Evolutionary conservation across 2,113 vertebrate species (phyloP).

Genomic region (Rhabdornis inornatus): DNA sequence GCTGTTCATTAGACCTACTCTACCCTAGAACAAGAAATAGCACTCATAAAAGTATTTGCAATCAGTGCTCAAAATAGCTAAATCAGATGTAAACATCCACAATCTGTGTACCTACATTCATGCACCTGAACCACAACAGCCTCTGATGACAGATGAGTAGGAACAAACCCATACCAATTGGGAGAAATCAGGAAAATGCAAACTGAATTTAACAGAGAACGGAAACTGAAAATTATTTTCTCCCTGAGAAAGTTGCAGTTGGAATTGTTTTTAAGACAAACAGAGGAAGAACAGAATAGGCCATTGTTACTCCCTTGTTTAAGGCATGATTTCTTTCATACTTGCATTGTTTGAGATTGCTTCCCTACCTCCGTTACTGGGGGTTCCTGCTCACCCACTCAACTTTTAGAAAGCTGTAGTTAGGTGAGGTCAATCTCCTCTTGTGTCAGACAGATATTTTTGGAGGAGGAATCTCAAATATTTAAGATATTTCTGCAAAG

Average conservation of each 20-base stretch:
- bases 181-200: neutral
- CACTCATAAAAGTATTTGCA: neutral
- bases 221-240: neutral
- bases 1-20: neutral
- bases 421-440: neutral
- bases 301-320: neutral
- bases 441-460: neutral
- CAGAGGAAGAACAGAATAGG: neutral
- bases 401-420: neutral
- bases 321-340: neutral
- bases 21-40: neutral
- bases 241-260: neutral
- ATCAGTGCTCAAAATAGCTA: neutral
- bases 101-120: neutral
- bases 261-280: constrained; percentile 10
- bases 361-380: neutral
- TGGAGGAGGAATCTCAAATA: neutral
- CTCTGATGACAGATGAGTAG: neutral
- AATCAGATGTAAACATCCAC: neutral
- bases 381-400: neutral
- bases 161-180: neutral
- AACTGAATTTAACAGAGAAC: neutral
- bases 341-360: neutral
- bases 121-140: neutral
- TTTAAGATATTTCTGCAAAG: neutral